Percentiles rank a stretch among this genome's conserved stretches.
These are phyloP conservation scores for Zenarchopterus dispar DNA, from an alignment of 2,797 vertebrate species.

Conservation along the genomic window DNA sequence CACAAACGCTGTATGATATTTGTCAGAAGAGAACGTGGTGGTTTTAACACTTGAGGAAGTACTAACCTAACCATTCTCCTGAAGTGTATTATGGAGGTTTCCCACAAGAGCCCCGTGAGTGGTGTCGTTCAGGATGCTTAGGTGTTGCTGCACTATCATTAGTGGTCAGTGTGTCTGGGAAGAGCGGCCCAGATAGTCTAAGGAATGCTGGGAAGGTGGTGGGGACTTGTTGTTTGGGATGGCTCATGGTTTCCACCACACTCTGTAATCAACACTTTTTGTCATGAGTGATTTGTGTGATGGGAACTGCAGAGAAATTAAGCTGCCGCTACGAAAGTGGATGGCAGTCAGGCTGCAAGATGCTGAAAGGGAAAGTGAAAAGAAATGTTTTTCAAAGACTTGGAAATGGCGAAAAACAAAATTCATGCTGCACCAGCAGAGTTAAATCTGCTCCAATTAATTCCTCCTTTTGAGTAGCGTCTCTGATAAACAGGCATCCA, in stretches of 20 bases:
- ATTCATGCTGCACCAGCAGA: neutral
- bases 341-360: constrained; percentile 30
- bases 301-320: constrained; percentile 36
- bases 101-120: constrained; percentile 43
- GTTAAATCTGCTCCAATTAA: constrained; percentile 28
- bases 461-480: constrained; percentile 27
- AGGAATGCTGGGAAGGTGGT: constrained; percentile 39
- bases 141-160: constrained; percentile 79
- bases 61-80: constrained; percentile 52
- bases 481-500: constrained; percentile 37
- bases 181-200: constrained; percentile 51
- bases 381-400: constrained; percentile 39
- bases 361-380: constrained; percentile 1
- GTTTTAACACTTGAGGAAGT: constrained; percentile 62
- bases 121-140: constrained; percentile 64
- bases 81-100: constrained; percentile 56
- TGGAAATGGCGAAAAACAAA: too few species aligned
- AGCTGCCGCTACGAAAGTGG: constrained; percentile 12
- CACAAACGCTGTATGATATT: constrained; percentile 29
- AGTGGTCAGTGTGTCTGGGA: constrained; percentile 78
- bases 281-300: constrained; percentile 57
- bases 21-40: constrained; percentile 44
- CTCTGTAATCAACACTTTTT: constrained; percentile 73
- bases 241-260: constrained; percentile 69
- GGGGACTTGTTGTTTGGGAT: constrained; percentile 53